Percentiles rank a stretch among this genome's conserved stretches.
Conservation (phyloP, 2,113 vertebrate species). For the Lophius piscatorius region DNA sequence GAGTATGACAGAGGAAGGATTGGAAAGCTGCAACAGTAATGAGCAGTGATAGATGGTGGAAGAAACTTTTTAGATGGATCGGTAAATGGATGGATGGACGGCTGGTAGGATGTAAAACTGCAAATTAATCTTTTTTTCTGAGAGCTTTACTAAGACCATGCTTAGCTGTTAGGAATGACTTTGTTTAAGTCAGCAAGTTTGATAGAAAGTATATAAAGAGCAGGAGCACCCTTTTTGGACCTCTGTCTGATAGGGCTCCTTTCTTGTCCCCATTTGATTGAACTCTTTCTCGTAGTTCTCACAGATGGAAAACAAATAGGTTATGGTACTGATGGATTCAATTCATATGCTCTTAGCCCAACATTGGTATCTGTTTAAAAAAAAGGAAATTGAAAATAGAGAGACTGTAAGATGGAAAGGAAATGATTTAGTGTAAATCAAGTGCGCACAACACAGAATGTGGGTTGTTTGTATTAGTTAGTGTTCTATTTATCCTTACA, state of each 20-base stretch:
- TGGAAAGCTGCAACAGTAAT: constrained; percentile 52
- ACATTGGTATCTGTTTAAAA: constrained; percentile 40
- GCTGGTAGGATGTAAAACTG: constrained; percentile 39
- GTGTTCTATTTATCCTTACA: constrained; percentile 1
- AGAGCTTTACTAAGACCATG: constrained; percentile 3
- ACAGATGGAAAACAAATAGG: constrained; percentile 48
- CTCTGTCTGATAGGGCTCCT: constrained; percentile 36
- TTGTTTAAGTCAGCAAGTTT: constrained; percentile 20
- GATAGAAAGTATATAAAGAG: constrained; percentile 6
- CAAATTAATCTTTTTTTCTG: constrained; percentile 45
- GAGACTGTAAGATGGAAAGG: neutral
- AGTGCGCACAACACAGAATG: neutral
- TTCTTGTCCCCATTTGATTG: constrained; percentile 15
- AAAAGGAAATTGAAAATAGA: constrained; percentile 6
- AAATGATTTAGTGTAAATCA: neutral
- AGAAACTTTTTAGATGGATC: constrained; percentile 44
- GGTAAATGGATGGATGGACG: constrained; percentile 40
- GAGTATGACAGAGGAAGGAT: constrained; percentile 48
- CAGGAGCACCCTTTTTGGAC: constrained; percentile 2
- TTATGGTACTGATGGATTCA: constrained; percentile 8
- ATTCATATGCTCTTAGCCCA: constrained; percentile 10
- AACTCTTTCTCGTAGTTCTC: constrained; percentile 17
- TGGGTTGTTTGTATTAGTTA: too few species aligned
- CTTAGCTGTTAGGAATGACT: constrained; percentile 20
- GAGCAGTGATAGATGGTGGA: constrained; percentile 64